A percentile compares a stretch with the other conserved stretches of the same genome.
phyloP scores from a whole-genome alignment of 1,140 invertebrate species.

The Galleria mellonella region DNA sequence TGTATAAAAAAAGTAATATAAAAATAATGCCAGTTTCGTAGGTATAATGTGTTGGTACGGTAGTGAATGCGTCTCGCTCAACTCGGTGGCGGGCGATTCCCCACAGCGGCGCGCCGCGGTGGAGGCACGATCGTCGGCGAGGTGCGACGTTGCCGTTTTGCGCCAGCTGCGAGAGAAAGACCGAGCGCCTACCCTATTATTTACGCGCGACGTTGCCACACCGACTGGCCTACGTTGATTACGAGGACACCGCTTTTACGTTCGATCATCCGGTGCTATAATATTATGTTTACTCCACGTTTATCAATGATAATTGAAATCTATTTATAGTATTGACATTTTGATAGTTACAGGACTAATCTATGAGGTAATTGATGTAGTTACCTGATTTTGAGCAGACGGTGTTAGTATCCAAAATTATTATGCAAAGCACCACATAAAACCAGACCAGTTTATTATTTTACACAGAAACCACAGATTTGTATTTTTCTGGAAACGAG shows the following conservation, averaged over 20 bases:
- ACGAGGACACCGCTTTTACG: conserved; percentile 73
- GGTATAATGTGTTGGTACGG: conserved; percentile 47
- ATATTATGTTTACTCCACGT: conserved; percentile 19
- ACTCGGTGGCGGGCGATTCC: conserved; percentile 42
- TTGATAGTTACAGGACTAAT: background rate
- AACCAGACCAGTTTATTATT: background rate
- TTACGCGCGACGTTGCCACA: conserved; percentile 75
- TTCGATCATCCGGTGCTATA: conserved; percentile 60
- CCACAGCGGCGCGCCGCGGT: conserved; percentile 32
- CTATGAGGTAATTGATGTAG: background rate
- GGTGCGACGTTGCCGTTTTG: conserved; percentile 55
- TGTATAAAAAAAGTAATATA: background rate
- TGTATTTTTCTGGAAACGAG: conserved; percentile 27
- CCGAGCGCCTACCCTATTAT: conserved; percentile 71
- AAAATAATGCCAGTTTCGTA: conserved; percentile 21
- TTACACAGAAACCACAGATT: conserved; percentile 6
- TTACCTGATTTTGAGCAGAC: conserved; percentile 13
- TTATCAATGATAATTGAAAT: conserved; percentile 7
- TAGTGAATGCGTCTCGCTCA: conserved; percentile 46
- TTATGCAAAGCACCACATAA: background rate
- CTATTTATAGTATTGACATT: background rate
- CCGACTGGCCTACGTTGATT: conserved; percentile 72
- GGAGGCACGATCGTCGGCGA: conserved; percentile 44
- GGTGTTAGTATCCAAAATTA: background rate
- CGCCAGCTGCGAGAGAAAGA: conserved; percentile 68